These are phyloP conservation scores for Eubasilissa splendida DNA, from an alignment of 2,888 invertebrate genomes.

Conservation along the genomic window DNA sequence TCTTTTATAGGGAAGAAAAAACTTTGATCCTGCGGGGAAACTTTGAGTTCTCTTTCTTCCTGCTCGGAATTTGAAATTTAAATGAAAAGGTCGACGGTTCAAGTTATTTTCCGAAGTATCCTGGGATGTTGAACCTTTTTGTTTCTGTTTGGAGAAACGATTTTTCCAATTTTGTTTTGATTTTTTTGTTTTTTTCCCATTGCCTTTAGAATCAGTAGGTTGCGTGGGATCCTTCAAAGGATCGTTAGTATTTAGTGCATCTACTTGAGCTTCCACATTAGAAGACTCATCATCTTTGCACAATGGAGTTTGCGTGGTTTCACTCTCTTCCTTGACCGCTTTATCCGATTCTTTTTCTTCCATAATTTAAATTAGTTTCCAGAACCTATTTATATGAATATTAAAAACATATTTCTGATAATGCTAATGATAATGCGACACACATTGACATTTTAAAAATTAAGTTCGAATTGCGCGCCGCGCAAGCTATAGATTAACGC, in stretches of 20 bases:
- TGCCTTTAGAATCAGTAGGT: slow-evolving; percentile 39
- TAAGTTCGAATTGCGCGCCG: slow-evolving; percentile 50
- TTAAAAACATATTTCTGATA: slow-evolving; percentile 9
- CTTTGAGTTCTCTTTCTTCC: slow-evolving; percentile 79
- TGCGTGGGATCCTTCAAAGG: slow-evolving; percentile 17
- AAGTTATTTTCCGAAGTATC: slow-evolving; percentile 67
- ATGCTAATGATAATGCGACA: slow-evolving; percentile 5
- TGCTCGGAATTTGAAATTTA: slow-evolving; percentile 69
- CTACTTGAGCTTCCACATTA: slow-evolving; percentile 6
- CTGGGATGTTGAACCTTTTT: slow-evolving; percentile 62
- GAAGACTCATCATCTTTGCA: slow-evolving; percentile 41
- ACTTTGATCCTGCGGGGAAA: slow-evolving; percentile 80
- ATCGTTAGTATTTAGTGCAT: slow-evolving; percentile 31
- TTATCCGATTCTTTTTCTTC: slow-evolving; percentile 44
- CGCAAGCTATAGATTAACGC: slow-evolving; percentile 49
- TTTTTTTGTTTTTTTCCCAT: slow-evolving; percentile 60
- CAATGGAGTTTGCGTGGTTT: slow-evolving; percentile 8
- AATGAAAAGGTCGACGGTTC: slow-evolving; percentile 67
- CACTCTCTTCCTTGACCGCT: slow-evolving; percentile 28
- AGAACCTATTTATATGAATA: not conserved
- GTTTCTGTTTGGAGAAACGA: slow-evolving; percentile 65
- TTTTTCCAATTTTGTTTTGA: slow-evolving; percentile 69
- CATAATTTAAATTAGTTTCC: slow-evolving; percentile 16
- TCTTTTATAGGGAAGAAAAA: slow-evolving; percentile 82
- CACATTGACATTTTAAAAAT: slow-evolving; percentile 18